These are phyloP conservation scores for Urocitellus parryii DNA, from an alignment of 2,113 vertebrate genomes.

Conservation along the genomic window DNA sequence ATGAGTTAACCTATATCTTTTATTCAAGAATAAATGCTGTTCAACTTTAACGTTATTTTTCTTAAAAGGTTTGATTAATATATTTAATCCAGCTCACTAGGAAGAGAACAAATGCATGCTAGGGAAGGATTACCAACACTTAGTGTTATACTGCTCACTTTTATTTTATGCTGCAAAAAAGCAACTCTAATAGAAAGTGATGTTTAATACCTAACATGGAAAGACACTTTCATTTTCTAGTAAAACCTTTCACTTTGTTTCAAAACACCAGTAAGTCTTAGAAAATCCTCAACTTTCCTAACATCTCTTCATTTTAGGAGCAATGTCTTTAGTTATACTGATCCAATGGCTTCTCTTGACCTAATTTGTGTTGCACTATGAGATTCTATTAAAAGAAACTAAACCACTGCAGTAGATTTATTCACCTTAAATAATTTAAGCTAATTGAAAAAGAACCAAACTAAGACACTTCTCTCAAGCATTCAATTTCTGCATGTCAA, in stretches of 20 bases:
- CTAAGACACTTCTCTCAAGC: conserved; percentile 74
- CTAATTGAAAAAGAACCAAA: conserved; percentile 79
- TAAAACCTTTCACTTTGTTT: conserved; percentile 66
- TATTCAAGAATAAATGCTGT: conserved; percentile 25
- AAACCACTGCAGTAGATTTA: conserved; percentile 77
- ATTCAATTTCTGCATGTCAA: conserved; percentile 75
- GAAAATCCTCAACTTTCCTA: conserved; percentile 61
- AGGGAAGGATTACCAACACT: conserved; percentile 1
- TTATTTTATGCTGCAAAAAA: conserved; percentile 48
- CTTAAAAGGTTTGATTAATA: background rate
- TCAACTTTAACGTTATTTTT: background rate
- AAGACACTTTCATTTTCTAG: conserved; percentile 69
- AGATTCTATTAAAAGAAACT: conserved; percentile 79
- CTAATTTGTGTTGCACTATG: conserved; percentile 77
- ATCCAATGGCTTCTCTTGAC: conserved; percentile 74
- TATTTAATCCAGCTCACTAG: conserved; percentile 29
- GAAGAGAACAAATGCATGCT: background rate
- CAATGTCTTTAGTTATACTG: conserved; percentile 54
- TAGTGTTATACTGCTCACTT: conserved; percentile 47
- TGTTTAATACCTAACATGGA: background rate
- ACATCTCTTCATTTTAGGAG: conserved; percentile 57
- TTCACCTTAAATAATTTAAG: conserved; percentile 79
- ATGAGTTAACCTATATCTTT: background rate
- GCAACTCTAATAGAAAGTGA: conserved; percentile 62
- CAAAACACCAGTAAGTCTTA: conserved; percentile 64